Evolutionary conservation across 2,113 vertebrate species (phyloP), one percentile per base, ranked within the genome.

Genomic region (Podilymbus podiceps): DNA sequence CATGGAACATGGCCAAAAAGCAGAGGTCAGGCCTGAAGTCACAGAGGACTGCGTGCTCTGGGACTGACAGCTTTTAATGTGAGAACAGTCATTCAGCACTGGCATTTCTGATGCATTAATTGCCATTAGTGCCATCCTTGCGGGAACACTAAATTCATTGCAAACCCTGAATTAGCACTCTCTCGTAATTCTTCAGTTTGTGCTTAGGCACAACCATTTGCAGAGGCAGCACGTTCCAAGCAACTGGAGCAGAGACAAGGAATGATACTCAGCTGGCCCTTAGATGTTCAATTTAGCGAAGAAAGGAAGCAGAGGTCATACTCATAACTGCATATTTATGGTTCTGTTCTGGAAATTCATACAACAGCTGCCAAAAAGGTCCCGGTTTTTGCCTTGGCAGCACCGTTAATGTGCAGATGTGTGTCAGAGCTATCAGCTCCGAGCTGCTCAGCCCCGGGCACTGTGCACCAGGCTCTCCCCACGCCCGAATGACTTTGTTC

Each of bases 121-220:
- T 94, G 94, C 94, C 92, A 80, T 95, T 95, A 92, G 80, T 91
- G 94, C 89, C 95, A 92, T 38, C 84, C 90, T 93, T 93, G 90
- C 0, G 1, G 84, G 90, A 92, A 53, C 73, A 59, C 73, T 82
- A 40, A 87, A 95, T 95, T 97, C 76, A 89, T 18, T 50, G 93
- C 93, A 92, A 92, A 84, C 64, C 92, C 81, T 87, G 88, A 94
- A 96, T 84, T 93, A 79, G 62, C 1, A 0, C 7, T 0, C 64
- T 72, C 76, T 89, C 24, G 3, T 92, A 38, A 93, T 83, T 97
- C 92, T 89, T 89, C 21, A 13, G 24, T 63, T 79, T 17, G 56
- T 56, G 8, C 66, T 85, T 40, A 35, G 76, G 38, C 46, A 46
- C 24, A 24, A 31, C 58, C 76, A 49, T 95, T 93, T 91, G 92